Evolutionary conservation across 2,888 invertebrate genomes (phyloP).

Genomic region (Oegoconia quadripuncta): DNA sequence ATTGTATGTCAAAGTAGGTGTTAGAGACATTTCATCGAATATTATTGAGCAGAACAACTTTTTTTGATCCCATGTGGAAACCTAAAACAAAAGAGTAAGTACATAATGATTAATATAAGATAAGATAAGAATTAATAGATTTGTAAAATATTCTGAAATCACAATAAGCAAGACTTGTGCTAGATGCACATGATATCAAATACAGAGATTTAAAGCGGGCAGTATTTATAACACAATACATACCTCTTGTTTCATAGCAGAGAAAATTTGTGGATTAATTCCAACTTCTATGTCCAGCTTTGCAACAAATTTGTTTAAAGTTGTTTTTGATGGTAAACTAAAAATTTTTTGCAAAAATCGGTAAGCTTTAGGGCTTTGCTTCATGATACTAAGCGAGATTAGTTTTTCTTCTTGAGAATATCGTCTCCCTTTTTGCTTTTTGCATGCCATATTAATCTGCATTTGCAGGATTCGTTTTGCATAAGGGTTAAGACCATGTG

Average conservation of each 20-base stretch:
- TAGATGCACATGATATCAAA: no score
- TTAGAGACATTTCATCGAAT: conserved; percentile 4
- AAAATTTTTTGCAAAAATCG: conserved; percentile 21
- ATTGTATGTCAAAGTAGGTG: neutral
- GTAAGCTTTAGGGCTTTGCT: conserved; percentile 14
- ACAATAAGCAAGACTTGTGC: no score
- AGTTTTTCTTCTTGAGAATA: conserved; percentile 16
- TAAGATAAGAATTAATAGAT: neutral
- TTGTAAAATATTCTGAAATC: no score
- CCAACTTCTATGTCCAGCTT: conserved; percentile 12
- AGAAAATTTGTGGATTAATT: conserved; percentile 17
- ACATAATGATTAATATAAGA: neutral
- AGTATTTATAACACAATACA: no score
- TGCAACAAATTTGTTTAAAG: conserved; percentile 14
- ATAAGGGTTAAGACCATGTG: conserved; percentile 12
- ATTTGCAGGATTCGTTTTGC: conserved; percentile 18
- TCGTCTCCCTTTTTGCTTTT: conserved; percentile 12
- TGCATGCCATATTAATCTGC: conserved; percentile 16
- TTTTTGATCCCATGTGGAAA: neutral
- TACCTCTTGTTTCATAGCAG: conserved; percentile 15
- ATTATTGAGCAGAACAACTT: neutral
- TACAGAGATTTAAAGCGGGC: no score
- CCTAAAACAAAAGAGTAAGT: neutral
- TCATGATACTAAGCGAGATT: conserved; percentile 10
- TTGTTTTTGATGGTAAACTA: conserved; percentile 18